Evolutionary conservation across 2,113 vertebrate species (phyloP), one percentile per base, ranked within the genome.

Genomic region (Hippocampus mohnikei): DNA sequence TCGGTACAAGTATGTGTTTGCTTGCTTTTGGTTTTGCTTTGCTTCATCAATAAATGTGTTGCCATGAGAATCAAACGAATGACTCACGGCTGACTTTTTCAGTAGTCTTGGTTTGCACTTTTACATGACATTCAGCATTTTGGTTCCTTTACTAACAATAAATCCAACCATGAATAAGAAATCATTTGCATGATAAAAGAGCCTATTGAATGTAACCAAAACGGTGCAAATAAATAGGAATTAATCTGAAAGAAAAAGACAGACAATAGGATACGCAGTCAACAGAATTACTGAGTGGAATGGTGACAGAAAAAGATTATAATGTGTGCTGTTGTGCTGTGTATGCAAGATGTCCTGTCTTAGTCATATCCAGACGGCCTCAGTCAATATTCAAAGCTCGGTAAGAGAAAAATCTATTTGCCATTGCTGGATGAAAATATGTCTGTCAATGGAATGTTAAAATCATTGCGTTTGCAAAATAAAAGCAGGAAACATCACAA

Each of bases 401-500:
- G 68, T 75, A 71, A 69, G 40, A 70, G 66, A 5, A 25, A 81
- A 86, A 86, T 84, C 76, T 88, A 84, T 87, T 88, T 88, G 79
- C 79, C 41, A 0, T 33, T 72, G 60, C 73, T 44, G 70, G 73
- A 79, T 79, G 79, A 75, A 72, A 78, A 80, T 88, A 85, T 75
- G 66, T 64, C 75, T 72, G 76, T 20, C 75, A 56, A 80, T 72
- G 64, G 72, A 81, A 79, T 81, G 82, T 86, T 86, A 64, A 72
- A 81, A 79, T 83, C 62, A 83, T 79, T 81, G 66, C 16, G 58
- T 20, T 37, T 12, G 44, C 29, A 12, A 46, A 84, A 88, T 83
- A 75, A 80, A 78, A 86, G 80, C 70, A 60, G 55, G 55, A 83
- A 81, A 84, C 69, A 74, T 69, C 85, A 84, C 84, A 88, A 86